Percentiles rank a stretch among this genome's conserved stretches.
phyloP scores from a whole-genome alignment of 2,113 vertebrate genomes.

The Psilopsiagon aymara region DNA sequence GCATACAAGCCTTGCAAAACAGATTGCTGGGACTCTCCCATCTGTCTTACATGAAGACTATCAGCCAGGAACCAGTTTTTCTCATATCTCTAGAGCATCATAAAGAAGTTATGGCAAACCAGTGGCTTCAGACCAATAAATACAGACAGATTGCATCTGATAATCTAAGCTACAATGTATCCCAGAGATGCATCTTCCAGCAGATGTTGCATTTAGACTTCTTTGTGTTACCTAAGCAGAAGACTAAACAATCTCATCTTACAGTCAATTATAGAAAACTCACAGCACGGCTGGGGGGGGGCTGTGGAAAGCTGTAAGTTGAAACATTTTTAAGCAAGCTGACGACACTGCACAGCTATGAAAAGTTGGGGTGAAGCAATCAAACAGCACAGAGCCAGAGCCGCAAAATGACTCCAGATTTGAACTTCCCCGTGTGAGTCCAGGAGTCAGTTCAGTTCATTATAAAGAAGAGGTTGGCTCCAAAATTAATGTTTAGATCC shows the following conservation, averaged over 20 bases:
- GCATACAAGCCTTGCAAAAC: background rate
- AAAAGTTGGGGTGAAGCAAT: conserved; percentile 51
- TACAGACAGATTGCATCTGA: background rate
- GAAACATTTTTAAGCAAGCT: conserved; percentile 57
- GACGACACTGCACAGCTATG: conserved; percentile 42
- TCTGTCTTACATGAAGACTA: background rate
- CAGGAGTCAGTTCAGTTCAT: conserved; percentile 55
- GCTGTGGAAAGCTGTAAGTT: conserved; percentile 25
- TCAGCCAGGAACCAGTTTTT: conserved; percentile 8
- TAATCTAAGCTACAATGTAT: background rate
- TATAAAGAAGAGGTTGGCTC: conserved; percentile 55
- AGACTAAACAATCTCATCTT: conserved; percentile 62
- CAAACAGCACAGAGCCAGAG: conserved; percentile 19
- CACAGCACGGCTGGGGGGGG: background rate
- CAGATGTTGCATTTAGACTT: background rate
- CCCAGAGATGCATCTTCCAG: background rate
- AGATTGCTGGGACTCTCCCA: background rate
- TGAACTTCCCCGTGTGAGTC: background rate
- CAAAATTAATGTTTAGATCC: conserved; percentile 60
- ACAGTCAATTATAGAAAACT: conserved; percentile 40
- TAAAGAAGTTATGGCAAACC: background rate
- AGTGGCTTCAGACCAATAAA: background rate
- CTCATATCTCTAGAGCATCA: background rate
- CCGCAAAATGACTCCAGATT: conserved; percentile 63
- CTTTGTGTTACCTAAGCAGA: background rate